Evolutionary conservation across 2,797 vertebrate species (phyloP).

Genomic region (Acanthiza pusilla): DNA sequence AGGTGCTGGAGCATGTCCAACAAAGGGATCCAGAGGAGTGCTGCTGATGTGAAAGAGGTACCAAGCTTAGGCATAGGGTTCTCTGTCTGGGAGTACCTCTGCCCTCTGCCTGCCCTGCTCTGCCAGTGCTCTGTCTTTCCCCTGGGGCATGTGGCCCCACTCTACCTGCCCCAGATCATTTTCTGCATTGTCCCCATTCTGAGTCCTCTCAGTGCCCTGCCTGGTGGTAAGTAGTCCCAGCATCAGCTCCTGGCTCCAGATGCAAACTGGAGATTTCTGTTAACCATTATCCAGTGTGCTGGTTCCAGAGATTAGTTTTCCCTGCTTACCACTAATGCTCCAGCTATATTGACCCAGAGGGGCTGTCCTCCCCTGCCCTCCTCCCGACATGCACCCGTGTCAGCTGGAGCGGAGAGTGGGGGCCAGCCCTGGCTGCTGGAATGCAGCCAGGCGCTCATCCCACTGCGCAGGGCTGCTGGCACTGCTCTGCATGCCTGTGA

Average conservation of each 20-base stretch:
- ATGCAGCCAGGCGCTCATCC: background rate
- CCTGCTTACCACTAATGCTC: constrained; percentile 33
- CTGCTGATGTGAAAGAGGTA: background rate
- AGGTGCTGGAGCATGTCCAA: background rate
- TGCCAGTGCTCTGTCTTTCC: background rate
- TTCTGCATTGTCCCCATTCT: background rate
- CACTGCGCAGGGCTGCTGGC: background rate
- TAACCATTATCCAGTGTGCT: background rate
- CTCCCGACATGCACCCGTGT: constrained; percentile 68
- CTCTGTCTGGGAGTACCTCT: background rate
- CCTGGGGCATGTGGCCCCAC: background rate
- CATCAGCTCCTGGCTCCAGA: background rate
- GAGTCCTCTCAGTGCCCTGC: background rate
- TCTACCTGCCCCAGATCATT: background rate
- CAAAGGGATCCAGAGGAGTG: background rate
- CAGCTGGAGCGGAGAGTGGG: background rate
- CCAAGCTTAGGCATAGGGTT: background rate
- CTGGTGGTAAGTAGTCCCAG: background rate
- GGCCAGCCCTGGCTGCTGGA: background rate
- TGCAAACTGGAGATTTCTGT: constrained; percentile 8
- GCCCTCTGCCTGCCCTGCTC: background rate
- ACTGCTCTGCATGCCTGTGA: background rate
- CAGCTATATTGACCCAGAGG: background rate
- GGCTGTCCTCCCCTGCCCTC: constrained; percentile 71
- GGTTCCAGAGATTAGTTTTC: constrained; percentile 46